Evolutionary conservation across 2,797 vertebrate species (phyloP).

Genomic region (Sebastolobus altivelis): DNA sequence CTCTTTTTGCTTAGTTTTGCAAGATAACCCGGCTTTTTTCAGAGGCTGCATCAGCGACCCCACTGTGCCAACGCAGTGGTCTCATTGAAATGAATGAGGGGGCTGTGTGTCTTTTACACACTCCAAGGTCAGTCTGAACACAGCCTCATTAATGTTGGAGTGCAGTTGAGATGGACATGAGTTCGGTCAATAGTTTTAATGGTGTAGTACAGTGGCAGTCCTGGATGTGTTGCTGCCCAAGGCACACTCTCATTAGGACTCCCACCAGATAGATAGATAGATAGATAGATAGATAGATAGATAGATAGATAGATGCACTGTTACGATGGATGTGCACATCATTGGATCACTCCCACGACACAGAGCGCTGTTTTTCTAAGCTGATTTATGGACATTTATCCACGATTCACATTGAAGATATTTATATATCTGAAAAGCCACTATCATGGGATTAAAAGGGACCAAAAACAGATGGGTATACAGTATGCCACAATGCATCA

Average conservation of each 20-base stretch:
- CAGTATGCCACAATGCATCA: neutral
- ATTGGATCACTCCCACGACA: neutral
- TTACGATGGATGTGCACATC: neutral
- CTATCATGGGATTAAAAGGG: neutral
- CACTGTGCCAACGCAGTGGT: neutral
- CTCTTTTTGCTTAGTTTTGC: neutral
- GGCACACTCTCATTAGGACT: neutral
- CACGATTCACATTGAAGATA: neutral
- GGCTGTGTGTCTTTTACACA: neutral
- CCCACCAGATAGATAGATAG: no score
- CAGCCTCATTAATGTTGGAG: neutral
- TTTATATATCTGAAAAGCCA: neutral
- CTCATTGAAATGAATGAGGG: constrained; percentile 2
- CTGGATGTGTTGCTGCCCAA: neutral
- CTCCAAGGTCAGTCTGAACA: neutral
- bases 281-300: no score
- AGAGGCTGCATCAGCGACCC: neutral
- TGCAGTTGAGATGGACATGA: neutral
- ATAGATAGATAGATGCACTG: neutral
- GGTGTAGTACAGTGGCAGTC: constrained; percentile 4
- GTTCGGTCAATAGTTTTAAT: constrained; percentile 1
- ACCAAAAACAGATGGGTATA: constrained; percentile 3
- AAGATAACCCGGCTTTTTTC: neutral
- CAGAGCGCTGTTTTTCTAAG: neutral
- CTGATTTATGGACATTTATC: neutral